Conservation (phyloP, 2,888 invertebrate genomes). For the Chymomyza caudatula region DNA sequence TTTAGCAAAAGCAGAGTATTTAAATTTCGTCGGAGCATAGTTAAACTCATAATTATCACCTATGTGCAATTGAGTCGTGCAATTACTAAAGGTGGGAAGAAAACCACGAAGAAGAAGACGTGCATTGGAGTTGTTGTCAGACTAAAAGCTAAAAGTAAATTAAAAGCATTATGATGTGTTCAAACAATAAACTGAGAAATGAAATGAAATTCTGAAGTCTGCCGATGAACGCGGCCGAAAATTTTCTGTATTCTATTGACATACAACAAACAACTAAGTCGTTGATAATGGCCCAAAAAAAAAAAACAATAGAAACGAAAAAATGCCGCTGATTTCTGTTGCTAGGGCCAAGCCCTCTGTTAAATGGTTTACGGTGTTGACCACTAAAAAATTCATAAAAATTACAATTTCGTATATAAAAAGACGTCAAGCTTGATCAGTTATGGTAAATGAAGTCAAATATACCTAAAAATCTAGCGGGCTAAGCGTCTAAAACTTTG, state of each 20-base stretch:
- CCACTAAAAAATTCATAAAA: slow-evolving; percentile 11
- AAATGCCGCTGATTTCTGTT: neutral
- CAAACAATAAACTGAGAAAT: neutral
- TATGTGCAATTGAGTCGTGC: neutral
- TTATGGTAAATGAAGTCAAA: slow-evolving; percentile 29
- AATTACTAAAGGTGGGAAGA: neutral
- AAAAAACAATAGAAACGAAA: neutral
- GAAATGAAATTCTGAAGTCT: neutral
- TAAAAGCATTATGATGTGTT: neutral
- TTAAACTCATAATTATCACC: neutral
- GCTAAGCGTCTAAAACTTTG: too few species aligned
- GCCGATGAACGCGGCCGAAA: neutral
- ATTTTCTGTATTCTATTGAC: neutral
- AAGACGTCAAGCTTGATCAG: slow-evolving; percentile 25
- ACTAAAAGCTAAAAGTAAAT: neutral
- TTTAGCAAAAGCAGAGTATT: neutral
- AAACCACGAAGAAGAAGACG: neutral
- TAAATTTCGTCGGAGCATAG: neutral
- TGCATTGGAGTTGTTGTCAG: neutral
- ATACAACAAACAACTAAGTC: neutral
- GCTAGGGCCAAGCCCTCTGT: slow-evolving; percentile 39
- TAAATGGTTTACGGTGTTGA: slow-evolving; percentile 61
- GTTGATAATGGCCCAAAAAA: neutral
- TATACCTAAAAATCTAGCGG: neutral
- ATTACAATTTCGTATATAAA: slow-evolving; percentile 45